Base-by-base conservation (phyloP, 1,140 invertebrate genomes). In the Mya arenaria region DNA sequence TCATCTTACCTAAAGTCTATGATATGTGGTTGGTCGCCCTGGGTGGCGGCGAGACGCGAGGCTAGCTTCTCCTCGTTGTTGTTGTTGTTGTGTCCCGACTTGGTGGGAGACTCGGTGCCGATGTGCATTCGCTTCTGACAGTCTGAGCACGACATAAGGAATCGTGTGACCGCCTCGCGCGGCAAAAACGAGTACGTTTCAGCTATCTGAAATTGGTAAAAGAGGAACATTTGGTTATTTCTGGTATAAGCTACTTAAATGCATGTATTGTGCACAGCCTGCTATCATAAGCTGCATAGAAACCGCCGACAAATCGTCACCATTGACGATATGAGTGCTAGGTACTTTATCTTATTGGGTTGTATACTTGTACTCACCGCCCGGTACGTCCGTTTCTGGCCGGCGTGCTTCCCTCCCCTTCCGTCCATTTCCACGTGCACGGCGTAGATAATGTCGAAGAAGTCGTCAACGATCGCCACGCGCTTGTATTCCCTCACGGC, bases 401-500 rank as follows among this genome's bases (percentile, higher is more conserved):
- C 98, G 17, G 97, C 98, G 91, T 99, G 98, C 93, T 98, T 97
- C 60, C 97, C 97, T 68, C 94, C 91, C 82, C 96, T 95, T 84
- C 97, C 97, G 58, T 93, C 97, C 84, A 97, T 95, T 90, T 98
- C 97, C 39, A 98, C 97, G 91, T 99, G 98, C 23, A 98, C 97
- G 28, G 96, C 96, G 93, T 98, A 98, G 86, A 99, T 99, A 82
- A 99, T 99, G 91, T 98, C 97, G 91, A 98, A 99, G 94, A 99
- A 99, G 89, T 98, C 97, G 93, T 99, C 98, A 15, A 99, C 98
- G 30, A 98, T 96, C 0, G 97, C 97, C 6, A 99, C 97, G 91
- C 97, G 97, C 90, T 98, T 96, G 92, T 96, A 98, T 77, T 90
- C 93, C 87, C 84, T 93, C 84, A 80, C 93, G 25, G 71, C 79